These are phyloP conservation scores for Helleia helle DNA, from an alignment of 2,888 invertebrate genomes.

Conservation along the genomic window DNA sequence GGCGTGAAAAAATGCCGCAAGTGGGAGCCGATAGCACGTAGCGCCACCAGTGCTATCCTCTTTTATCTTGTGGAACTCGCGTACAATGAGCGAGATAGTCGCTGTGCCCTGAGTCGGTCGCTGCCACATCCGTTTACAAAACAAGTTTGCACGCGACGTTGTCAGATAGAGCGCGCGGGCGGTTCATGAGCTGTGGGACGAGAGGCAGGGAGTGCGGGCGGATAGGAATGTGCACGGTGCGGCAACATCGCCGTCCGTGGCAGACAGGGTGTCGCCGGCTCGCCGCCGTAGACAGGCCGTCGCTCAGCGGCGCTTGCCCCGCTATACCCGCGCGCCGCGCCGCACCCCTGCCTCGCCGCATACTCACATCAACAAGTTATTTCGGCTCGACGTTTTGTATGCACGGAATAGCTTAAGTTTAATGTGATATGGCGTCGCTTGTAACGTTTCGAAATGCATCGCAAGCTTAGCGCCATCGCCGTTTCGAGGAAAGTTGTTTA, in stretches of 20 bases:
- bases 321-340: slow-evolving; percentile 32
- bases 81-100: slow-evolving; percentile 38
- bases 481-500: slow-evolving; percentile 70
- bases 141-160: slow-evolving; percentile 79
- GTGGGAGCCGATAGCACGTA: slow-evolving; percentile 75
- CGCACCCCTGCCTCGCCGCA: slow-evolving; percentile 47
- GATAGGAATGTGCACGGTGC: slow-evolving; percentile 66
- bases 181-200: slow-evolving; percentile 46
- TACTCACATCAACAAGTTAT: slow-evolving; percentile 71
- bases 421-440: slow-evolving; percentile 33
- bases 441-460: slow-evolving; percentile 35
- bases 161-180: slow-evolving; percentile 63
- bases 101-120: slow-evolving; percentile 59
- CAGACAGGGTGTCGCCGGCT: slow-evolving; percentile 96
- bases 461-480: slow-evolving; percentile 65
- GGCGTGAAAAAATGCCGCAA: slow-evolving; percentile 78
- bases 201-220: slow-evolving; percentile 55
- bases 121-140: slow-evolving; percentile 82
- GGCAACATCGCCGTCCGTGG: slow-evolving; percentile 86
- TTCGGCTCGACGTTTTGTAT: slow-evolving; percentile 50
- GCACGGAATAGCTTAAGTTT: slow-evolving; percentile 49
- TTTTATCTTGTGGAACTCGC: slow-evolving; percentile 27
- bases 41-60: slow-evolving; percentile 64
- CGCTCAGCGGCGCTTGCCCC: slow-evolving; percentile 74
- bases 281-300: slow-evolving; percentile 86